These are phyloP conservation scores for Eubasilissa regina DNA, from an alignment of 1,140 invertebrate species.

Conservation along the genomic window DNA sequence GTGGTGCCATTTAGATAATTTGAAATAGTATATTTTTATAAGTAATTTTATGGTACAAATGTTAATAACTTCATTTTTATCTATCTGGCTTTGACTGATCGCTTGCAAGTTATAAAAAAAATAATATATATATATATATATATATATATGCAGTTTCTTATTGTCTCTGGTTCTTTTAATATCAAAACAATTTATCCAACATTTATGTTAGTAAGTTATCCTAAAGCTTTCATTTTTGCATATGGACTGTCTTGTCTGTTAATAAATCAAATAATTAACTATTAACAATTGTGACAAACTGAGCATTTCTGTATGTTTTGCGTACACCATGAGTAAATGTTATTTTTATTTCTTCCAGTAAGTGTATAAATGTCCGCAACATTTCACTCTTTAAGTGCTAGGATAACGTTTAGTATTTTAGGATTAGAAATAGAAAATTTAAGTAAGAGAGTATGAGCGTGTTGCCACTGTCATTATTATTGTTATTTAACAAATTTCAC, in stretches of 20 bases:
- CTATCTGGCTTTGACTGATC: too few relatives aligned
- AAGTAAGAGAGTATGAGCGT: conserved; percentile 12
- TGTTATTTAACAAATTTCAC: too few relatives aligned
- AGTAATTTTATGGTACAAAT: conserved; percentile 49
- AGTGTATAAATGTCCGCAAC: conserved; percentile 42
- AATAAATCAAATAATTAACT: too few relatives aligned
- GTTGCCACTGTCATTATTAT: conserved; percentile 1
- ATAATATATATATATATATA: too few relatives aligned
- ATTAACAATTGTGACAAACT: too few relatives aligned
- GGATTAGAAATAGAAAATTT: conserved; percentile 33
- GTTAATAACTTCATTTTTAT: conserved; percentile 12
- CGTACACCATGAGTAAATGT: conserved; percentile 1
- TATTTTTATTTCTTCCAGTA: conserved; percentile 22
- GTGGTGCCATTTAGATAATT: conserved; percentile 41
- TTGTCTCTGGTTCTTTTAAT: conserved; percentile 21
- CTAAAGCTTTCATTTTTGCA: neutral
- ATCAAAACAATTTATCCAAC: neutral
- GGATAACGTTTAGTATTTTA: conserved; percentile 47
- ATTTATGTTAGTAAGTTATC: neutral
- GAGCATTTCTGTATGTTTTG: neutral
- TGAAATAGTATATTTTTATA: conserved; percentile 47
- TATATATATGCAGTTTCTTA: neutral
- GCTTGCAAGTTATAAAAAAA: too few relatives aligned
- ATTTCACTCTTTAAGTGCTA: conserved; percentile 30
- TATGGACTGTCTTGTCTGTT: neutral